Conservation (phyloP, 2,797 vertebrate genomes). For the Antennarius maculatus region DNA sequence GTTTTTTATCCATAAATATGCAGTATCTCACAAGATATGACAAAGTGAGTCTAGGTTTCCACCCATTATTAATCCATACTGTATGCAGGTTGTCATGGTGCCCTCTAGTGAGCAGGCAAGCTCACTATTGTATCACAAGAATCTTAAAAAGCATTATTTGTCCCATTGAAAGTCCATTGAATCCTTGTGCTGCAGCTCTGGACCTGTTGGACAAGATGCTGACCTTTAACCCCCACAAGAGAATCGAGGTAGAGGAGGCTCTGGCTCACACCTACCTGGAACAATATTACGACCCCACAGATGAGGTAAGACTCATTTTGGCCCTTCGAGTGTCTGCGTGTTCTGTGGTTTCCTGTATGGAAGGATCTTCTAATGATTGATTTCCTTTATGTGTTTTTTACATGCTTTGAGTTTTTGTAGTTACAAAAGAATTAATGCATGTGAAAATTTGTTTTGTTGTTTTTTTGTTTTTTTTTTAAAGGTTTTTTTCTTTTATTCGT, state of each 20-base stretch:
- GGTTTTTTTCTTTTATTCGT: not conserved
- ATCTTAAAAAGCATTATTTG: not conserved
- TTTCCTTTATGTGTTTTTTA: not conserved
- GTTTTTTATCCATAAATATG: no score
- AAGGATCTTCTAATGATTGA: not conserved
- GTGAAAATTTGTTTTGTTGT: no score
- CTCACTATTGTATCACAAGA: not conserved
- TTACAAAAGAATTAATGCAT: no score
- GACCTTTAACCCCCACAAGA: slow-evolving; percentile 91
- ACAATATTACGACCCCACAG: slow-evolving; percentile 93
- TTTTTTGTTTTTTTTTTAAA: no score
- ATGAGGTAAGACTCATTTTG: slow-evolving; percentile 78
- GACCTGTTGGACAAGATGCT: slow-evolving; percentile 91
- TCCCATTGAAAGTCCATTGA: not conserved
- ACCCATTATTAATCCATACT: not conserved
- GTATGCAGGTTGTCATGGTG: not conserved
- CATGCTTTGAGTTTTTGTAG: not conserved
- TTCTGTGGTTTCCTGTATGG: not conserved
- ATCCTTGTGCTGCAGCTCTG: slow-evolving; percentile 76
- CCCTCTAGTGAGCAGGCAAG: slow-evolving; percentile 32
- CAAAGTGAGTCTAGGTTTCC: no score
- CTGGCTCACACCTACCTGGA: slow-evolving; percentile 91
- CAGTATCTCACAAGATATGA: no score
- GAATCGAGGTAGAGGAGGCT: slow-evolving; percentile 91
- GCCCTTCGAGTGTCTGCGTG: not conserved